phyloP scores from a whole-genome alignment of 2,888 invertebrate species.

The Xylota sylvarum region DNA sequence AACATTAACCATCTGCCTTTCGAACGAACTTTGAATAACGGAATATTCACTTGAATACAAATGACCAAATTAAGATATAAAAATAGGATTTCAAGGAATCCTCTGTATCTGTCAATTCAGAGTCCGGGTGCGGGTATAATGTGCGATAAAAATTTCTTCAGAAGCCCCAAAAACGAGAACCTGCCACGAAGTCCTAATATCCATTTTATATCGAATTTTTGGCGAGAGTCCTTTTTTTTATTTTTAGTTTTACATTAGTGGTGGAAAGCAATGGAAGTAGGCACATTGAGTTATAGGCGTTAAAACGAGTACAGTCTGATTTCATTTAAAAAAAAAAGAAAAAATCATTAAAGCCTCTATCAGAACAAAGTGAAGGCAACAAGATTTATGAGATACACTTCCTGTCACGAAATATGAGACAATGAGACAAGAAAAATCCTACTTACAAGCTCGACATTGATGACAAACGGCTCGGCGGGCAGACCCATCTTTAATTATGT shows the following conservation, averaged over 20 bases:
- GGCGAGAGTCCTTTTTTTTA: neutral
- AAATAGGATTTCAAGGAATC: slow-evolving; percentile 13
- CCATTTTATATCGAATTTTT: neutral
- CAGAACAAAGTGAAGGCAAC: neutral
- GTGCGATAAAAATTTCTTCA: slow-evolving; percentile 22
- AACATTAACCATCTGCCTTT: slow-evolving; percentile 54
- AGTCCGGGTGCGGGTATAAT: slow-evolving; percentile 12
- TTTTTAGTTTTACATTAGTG: neutral
- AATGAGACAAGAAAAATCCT: neutral
- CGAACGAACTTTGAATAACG: slow-evolving; percentile 22
- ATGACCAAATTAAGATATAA: slow-evolving; percentile 49
- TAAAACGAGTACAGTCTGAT: neutral
- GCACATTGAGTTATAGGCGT: neutral
- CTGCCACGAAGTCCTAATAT: neutral
- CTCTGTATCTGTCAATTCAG: neutral
- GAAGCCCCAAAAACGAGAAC: slow-evolving; percentile 2
- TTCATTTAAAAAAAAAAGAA: neutral
- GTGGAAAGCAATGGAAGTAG: neutral
- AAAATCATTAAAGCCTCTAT: neutral
- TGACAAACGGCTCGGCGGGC: neutral
- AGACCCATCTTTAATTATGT: neutral
- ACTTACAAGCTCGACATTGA: neutral
- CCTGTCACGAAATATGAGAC: neutral
- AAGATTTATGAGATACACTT: neutral
- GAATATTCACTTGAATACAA: slow-evolving; percentile 47